These are phyloP conservation scores for Limenitis arthemis DNA, from an alignment of 2,888 invertebrate genomes.

Conservation along the genomic window DNA sequence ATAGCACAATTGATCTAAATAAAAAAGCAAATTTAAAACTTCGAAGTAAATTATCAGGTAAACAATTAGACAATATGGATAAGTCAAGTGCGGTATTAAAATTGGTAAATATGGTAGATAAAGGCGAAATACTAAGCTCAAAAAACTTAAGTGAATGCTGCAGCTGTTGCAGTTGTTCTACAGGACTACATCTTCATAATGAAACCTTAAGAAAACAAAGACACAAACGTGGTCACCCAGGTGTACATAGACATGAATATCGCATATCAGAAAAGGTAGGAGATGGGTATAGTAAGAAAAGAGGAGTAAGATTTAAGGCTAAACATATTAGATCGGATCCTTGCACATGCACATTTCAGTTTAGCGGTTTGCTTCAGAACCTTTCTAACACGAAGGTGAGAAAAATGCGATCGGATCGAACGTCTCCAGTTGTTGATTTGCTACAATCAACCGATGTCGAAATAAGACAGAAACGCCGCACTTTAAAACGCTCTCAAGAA, in stretches of 20 bases:
- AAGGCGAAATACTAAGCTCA: constrained; percentile 30
- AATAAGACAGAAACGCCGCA: constrained; percentile 23
- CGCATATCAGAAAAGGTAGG: constrained; percentile 22
- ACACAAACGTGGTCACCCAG: constrained; percentile 23
- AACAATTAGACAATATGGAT: constrained; percentile 24
- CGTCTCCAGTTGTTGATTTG: constrained; percentile 9
- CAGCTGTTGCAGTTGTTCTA: constrained; percentile 42
- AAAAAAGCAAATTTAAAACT: constrained; percentile 29
- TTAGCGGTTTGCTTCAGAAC: constrained; percentile 28
- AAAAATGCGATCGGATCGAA: constrained; percentile 20
- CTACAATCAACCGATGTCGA: constrained; percentile 7
- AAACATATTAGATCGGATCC: constrained; percentile 45
- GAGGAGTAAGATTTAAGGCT: constrained; percentile 28
- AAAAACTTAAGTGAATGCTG: constrained; percentile 38
- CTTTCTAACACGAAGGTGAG: constrained; percentile 25
- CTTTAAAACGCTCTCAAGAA: constrained; percentile 29
- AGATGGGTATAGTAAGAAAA: constrained; percentile 24
- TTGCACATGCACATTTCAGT: constrained; percentile 38
- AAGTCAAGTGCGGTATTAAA: constrained; percentile 32
- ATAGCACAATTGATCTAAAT: constrained; percentile 32
- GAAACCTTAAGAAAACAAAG: constrained; percentile 20
- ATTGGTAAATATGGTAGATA: constrained; percentile 40
- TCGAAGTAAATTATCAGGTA: constrained; percentile 15
- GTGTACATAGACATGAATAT: constrained; percentile 6
- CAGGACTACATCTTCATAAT: constrained; percentile 24